Evolutionary conservation across 1,140 invertebrate species (phyloP), one percentile per base, ranked within the genome.

Genomic region (Copidosoma floridanum): DNA sequence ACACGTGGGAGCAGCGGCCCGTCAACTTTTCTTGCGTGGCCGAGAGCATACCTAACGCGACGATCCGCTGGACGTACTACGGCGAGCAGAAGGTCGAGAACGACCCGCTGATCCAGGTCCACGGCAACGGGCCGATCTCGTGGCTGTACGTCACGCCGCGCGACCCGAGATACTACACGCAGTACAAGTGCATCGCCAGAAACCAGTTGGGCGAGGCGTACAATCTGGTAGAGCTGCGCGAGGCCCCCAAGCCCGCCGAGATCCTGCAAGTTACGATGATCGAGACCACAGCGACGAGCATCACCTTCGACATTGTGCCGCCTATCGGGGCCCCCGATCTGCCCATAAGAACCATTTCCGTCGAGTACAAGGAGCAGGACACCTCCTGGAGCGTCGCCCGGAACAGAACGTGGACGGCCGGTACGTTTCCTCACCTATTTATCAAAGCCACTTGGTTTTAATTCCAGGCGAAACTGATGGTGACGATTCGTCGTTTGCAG

Each of bases 31-130:
- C 89, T 29, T 97, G 94, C 71, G 81, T 92, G n/a, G 92, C 92
- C 11, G 88, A 91, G 75, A 88, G 90, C 63, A 93, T 96, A 70
- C 94, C 94, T 1, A 95, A 96, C 75, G 94, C 94, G 1, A 95
- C 93, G 1, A 92, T 95, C 62, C 84, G 85, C 61, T 96, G 94
- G 94, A 85, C 82, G 69, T 84, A 82, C 51, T 80, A 76, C 20
- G 75, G 65, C 14, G 54, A 84, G 20, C 72, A 82, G 6, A 75
- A 81, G 24, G 80, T 86, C 48, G 73, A 83, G 7, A 79, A 77
- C 10, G 84, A 85, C 35, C 70, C 68, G 0, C 80, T 81, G 56
- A 82, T 91, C 1, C 78, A 81, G 27, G 84, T 89, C 37, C 76
- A 82, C 27, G 88, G 85, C 1, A 84, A 84, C 7, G 89, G 89